Evolutionary conservation across 2,888 invertebrate species (phyloP).

Genomic region (Lasioglossum leucozonium): DNA sequence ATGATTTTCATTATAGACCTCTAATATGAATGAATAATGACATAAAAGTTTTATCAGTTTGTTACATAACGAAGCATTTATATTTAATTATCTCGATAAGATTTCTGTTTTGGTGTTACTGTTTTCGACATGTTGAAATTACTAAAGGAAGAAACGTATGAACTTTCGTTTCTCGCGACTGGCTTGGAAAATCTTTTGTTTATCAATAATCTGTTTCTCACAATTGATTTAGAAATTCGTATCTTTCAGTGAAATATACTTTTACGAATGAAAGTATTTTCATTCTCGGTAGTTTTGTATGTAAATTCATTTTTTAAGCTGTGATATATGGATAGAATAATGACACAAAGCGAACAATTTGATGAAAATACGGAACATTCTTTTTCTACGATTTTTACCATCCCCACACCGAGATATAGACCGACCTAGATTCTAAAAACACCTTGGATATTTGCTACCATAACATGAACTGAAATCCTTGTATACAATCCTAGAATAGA

Average conservation of each 20-base stretch:
- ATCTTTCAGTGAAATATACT: not conserved
- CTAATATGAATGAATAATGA: too few relatives aligned
- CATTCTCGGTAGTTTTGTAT: not conserved
- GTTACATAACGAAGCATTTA: not conserved
- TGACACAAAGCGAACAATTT: not conserved
- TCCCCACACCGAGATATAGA: not conserved
- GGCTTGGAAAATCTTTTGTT: not conserved
- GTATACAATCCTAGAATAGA: slow-evolving; percentile 1
- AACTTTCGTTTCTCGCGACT: not conserved
- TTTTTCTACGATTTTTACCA: not conserved
- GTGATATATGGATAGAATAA: not conserved
- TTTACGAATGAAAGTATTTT: not conserved
- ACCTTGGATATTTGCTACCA: not conserved
- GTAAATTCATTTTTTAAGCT: not conserved
- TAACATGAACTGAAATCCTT: not conserved
- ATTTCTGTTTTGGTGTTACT: not conserved
- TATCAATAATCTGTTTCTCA: not conserved
- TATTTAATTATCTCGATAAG: not conserved
- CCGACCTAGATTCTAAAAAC: not conserved
- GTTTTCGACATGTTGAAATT: not conserved
- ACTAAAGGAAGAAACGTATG: not conserved
- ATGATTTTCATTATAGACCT: too few relatives aligned
- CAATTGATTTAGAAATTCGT: not conserved
- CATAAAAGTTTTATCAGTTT: too few relatives aligned
- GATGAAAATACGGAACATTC: not conserved